Percentiles rank a stretch among this genome's conserved stretches.
phyloP scores from a whole-genome alignment of 2,888 invertebrate genomes.

The Agrotis clavis region DNA sequence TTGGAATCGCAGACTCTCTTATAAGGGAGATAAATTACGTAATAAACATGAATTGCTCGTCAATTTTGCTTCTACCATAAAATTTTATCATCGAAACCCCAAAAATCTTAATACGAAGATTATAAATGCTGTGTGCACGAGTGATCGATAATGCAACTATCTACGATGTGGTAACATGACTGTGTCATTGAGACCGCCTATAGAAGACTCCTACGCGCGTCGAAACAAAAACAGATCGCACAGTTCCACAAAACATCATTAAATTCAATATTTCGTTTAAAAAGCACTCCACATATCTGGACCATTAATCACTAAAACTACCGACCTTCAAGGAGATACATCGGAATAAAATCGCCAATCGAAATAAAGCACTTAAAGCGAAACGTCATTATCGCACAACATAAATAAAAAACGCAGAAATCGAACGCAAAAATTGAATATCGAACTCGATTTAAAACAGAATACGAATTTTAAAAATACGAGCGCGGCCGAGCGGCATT shows the following conservation, averaged over 20 bases:
- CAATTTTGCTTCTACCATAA: constrained; percentile 50
- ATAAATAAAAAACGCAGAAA: constrained; percentile 90
- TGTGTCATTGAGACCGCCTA: constrained; percentile 79
- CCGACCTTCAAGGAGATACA: constrained; percentile 90
- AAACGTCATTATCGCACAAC: constrained; percentile 91
- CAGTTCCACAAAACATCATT: constrained; percentile 89
- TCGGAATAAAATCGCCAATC: constrained; percentile 91
- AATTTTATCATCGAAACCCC: constrained; percentile 72
- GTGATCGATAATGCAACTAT: constrained; percentile 79
- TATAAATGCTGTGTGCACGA: constrained; percentile 64
- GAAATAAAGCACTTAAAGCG: constrained; percentile 91
- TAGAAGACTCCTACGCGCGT: constrained; percentile 78
- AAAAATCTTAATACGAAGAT: constrained; percentile 59
- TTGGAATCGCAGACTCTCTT: constrained; percentile 41
- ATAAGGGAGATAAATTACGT: constrained; percentile 59
- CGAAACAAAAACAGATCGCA: constrained; percentile 82
- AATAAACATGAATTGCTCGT: constrained; percentile 61
- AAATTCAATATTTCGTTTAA: constrained; percentile 91
- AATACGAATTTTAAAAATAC: constrained; percentile 90
- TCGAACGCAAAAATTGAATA: constrained; percentile 91
- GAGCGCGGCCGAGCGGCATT: constrained; percentile 89
- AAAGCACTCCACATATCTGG: constrained; percentile 90
- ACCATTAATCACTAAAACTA: constrained; percentile 91
- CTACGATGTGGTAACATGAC: constrained; percentile 77
- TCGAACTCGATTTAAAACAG: constrained; percentile 90